A percentile compares a stretch with the other conserved stretches of the same genome.
Conservation (phyloP, 2,888 invertebrate genomes). For the Leptinotarsa juncta region DNA sequence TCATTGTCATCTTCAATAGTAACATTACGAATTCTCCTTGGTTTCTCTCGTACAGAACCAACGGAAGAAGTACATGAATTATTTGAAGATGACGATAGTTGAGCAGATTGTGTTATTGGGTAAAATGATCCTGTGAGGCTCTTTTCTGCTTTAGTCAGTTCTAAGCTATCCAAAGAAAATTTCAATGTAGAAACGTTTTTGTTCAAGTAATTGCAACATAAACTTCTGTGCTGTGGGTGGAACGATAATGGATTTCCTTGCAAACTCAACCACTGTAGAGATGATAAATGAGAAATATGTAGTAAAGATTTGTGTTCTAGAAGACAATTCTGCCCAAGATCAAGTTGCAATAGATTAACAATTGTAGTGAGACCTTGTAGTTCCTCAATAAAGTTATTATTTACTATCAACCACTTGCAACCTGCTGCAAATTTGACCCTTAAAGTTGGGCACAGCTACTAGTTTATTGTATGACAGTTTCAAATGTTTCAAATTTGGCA, state of each 20-base stretch:
- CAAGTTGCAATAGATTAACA: slow-evolving; percentile 70
- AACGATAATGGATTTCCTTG: slow-evolving; percentile 74
- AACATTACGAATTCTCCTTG: slow-evolving; percentile 63
- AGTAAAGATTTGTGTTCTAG: slow-evolving; percentile 71
- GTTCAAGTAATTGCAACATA: slow-evolving; percentile 70
- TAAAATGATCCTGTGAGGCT: slow-evolving; percentile 65
- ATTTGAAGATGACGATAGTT: slow-evolving; percentile 34
- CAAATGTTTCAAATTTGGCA: slow-evolving; percentile 73
- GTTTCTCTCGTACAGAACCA: slow-evolving; percentile 51
- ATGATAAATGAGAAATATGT: slow-evolving; percentile 69
- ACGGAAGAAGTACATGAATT: slow-evolving; percentile 45
- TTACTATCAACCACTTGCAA: slow-evolving; percentile 68
- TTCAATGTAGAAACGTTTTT: slow-evolving; percentile 66
- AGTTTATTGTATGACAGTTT: slow-evolving; percentile 76
- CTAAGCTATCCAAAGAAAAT: slow-evolving; percentile 70
- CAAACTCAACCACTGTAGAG: slow-evolving; percentile 69
- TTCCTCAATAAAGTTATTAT: slow-evolving; percentile 75
- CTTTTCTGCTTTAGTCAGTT: slow-evolving; percentile 69
- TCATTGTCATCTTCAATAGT: slow-evolving; percentile 64
- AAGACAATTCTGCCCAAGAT: slow-evolving; percentile 74
- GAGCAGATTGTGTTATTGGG: slow-evolving; percentile 46
- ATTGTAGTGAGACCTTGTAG: slow-evolving; percentile 69
- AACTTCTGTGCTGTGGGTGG: slow-evolving; percentile 71
- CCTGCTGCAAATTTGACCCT: slow-evolving; percentile 68
- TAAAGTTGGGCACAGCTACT: slow-evolving; percentile 70